A percentile compares a stretch with the other conserved stretches of the same genome.
phyloP scores from a whole-genome alignment of 2,797 vertebrate genomes.

The Arctocebus calabarensis region DNA sequence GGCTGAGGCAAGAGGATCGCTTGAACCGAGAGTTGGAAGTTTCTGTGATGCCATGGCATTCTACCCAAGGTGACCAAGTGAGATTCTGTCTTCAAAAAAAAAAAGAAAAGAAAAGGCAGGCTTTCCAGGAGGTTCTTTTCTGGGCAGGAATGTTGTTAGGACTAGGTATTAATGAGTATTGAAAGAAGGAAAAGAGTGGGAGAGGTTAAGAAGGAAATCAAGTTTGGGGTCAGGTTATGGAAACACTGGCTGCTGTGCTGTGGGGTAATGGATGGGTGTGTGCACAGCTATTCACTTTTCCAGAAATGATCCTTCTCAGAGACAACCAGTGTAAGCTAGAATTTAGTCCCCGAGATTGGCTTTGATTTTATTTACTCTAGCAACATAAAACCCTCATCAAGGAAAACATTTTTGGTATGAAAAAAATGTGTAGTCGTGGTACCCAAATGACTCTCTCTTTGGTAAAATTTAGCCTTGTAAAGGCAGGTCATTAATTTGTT shows the following conservation, averaged over 20 bases:
- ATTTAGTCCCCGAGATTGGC: not conserved
- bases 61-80: no score
- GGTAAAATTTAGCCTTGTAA: constrained; percentile 9
- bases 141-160: not conserved
- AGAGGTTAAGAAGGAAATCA: not conserved
- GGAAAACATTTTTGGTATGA: constrained; percentile 5
- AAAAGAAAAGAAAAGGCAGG: not conserved
- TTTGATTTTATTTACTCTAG: constrained; percentile 21
- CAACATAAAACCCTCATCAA: not conserved
- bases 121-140: not conserved
- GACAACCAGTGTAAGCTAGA: not conserved
- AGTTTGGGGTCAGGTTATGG: not conserved
- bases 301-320: not conserved
- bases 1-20: no score
- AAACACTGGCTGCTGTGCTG: not conserved
- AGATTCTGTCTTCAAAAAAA: no score
- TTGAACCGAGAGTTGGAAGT: no score
- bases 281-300: not conserved
- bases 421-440: not conserved
- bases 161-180: not conserved
- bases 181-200: not conserved
- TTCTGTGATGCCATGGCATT: no score
- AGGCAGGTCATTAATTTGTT: constrained; percentile 11
- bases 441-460: not conserved
- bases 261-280: no score